Evolutionary conservation across 2,797 vertebrate species (phyloP), one percentile per base, ranked within the genome.

Genomic region (Atherinosoma microstoma): DNA sequence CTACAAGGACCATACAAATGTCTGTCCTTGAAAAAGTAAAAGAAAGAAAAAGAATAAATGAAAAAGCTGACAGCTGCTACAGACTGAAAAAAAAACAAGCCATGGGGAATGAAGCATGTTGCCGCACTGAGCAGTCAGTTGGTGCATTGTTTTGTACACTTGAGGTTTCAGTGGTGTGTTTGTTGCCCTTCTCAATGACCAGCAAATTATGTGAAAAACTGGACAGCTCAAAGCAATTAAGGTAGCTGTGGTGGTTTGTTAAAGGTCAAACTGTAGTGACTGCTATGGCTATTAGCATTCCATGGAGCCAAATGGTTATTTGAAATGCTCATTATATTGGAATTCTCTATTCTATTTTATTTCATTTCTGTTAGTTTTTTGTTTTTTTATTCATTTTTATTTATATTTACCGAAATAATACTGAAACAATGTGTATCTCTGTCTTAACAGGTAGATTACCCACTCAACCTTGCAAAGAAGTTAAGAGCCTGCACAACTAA

Each of bases 211-310:
- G 0, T 29, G 6, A 7, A 24, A 18, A 7, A 3, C 11, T 56
- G 38, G 27, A 38, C 35, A 47, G 3, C 70, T 61, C 38, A 40
- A 40, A 40, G 42, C 18, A 47, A 8, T 20, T 47, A 47, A 58
- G n/a, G 53, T n/a, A 68, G 27, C 6, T 6, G 3, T 3, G 27
- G 15, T 29, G 58, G 36, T 40, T 4, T 35, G 38, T 35, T 30
- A 34, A 59, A 83, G 73, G 67, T 80, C 75, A 69, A 45, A 58
- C 24, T 7, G 7, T 20, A n/a, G 42, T 8, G 6, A 47, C 6
- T 47, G 6, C 6, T 11, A n/a, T 20, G 7, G 42, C 18, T 6
- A 11, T 13, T 13, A 40, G 38, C 35, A 10, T 36, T 36, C 10
- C 18, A 47, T 47, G 16, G 18, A 18, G 15, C 40, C 40, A 42